phyloP scores from a whole-genome alignment of 2,888 invertebrate species.

The Calameuta idolon region DNA sequence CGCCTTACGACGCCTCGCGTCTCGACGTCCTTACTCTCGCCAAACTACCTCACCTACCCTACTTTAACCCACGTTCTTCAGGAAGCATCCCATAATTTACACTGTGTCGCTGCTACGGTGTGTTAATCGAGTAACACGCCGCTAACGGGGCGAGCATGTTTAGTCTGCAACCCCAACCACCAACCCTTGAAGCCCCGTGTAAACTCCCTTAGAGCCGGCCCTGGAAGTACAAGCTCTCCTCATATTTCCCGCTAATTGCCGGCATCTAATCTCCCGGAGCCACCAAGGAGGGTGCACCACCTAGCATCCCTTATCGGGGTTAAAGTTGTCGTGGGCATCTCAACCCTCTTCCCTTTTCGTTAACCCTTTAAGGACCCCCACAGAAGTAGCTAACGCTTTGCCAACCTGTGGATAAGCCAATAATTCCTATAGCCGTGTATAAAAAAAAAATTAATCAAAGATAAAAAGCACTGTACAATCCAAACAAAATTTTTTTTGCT shows the following conservation, averaged over 20 bases:
- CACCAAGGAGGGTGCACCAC: conserved; percentile 24
- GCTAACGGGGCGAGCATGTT: conserved; percentile 46
- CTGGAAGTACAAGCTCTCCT: conserved; percentile 25
- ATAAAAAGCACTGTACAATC: no score
- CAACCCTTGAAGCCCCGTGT: conserved; percentile 9
- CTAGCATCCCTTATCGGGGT: conserved; percentile 40
- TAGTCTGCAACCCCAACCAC: conserved; percentile 28
- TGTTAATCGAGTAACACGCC: conserved; percentile 48
- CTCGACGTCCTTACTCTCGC: not conserved
- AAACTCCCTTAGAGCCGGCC: conserved; percentile 14
- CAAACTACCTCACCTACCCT: not conserved
- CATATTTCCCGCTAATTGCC: conserved; percentile 47
- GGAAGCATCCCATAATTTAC: conserved; percentile 37
- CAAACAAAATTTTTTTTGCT: no score
- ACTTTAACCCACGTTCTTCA: not conserved
- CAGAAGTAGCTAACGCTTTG: no score
- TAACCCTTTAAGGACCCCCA: no score
- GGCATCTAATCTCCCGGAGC: conserved; percentile 39
- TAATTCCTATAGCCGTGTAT: no score
- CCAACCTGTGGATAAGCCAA: no score
- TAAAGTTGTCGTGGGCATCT: conserved; percentile 32
- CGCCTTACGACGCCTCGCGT: no score
- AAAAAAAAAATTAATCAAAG: no score
- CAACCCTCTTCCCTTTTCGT: no score
- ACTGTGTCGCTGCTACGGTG: conserved; percentile 39